Percentiles rank a stretch among this genome's conserved stretches.
phyloP scores from a whole-genome alignment of 1,140 invertebrate genomes.

The Hycleus phaleratus region DNA sequence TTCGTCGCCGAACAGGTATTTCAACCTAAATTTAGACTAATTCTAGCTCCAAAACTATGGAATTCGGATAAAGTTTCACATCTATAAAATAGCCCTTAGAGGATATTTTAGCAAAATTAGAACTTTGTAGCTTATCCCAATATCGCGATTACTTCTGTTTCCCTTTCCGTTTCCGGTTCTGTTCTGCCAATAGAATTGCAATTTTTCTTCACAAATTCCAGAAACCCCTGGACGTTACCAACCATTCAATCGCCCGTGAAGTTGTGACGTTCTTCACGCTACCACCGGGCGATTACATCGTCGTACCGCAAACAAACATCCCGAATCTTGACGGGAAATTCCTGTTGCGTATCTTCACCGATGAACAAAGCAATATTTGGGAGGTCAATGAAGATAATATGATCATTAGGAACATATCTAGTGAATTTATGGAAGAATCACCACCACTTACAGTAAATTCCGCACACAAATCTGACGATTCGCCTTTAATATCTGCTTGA shows the following conservation, averaged over 20 bases:
- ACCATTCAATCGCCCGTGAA: conserved; percentile 60
- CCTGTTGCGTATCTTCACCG: conserved; percentile 61
- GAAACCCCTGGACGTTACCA: conserved; percentile 61
- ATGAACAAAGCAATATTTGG: conserved; percentile 68
- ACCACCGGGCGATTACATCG: conserved; percentile 67
- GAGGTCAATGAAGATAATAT: conserved; percentile 73
- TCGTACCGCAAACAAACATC: conserved; percentile 66
- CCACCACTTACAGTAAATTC: conserved; percentile 8
- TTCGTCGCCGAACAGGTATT: conserved; percentile 54
- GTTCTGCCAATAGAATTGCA: not conserved
- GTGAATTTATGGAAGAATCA: conserved; percentile 52
- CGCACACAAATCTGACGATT: not conserved
- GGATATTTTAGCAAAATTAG: no score
- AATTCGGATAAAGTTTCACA: no score
- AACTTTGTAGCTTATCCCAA: no score
- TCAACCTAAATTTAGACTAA: not conserved
- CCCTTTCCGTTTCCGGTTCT: no score
- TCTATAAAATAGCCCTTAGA: no score
- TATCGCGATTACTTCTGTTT: no score
- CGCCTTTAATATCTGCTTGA: not conserved
- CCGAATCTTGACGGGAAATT: conserved; percentile 65
- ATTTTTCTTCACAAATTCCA: conserved; percentile 32
- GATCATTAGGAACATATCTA: conserved; percentile 55
- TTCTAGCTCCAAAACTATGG: not conserved
- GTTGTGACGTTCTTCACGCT: conserved; percentile 67